These are phyloP conservation scores for Macroglossus sobrinus DNA, from an alignment of 2,113 vertebrate species.

Conservation along the genomic window DNA sequence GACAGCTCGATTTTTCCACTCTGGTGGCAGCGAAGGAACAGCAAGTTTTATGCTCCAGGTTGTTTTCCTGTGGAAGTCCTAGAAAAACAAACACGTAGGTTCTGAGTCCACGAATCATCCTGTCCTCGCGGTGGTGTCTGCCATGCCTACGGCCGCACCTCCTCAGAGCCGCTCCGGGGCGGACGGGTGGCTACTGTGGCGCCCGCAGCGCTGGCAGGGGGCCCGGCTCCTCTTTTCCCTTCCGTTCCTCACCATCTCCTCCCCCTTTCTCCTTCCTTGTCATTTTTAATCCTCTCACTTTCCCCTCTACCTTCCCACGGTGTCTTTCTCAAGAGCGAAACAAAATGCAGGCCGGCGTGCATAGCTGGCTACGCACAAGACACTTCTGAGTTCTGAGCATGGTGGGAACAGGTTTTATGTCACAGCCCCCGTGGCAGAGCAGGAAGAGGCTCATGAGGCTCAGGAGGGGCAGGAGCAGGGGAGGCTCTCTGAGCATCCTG, in stretches of 20 bases:
- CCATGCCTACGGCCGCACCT: accelerated
- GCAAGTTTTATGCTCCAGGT: not conserved
- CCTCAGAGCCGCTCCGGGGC: not conserved
- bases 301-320: not conserved
- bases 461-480: accelerated
- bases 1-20: not conserved
- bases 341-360: not conserved
- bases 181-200: not conserved
- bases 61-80: not conserved
- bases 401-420: not conserved
- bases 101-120: accelerated
- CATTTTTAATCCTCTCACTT: not conserved
- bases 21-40: not conserved
- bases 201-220: accelerated
- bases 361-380: not conserved
- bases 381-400: not conserved
- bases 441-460: accelerated
- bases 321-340: not conserved
- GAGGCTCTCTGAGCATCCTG: too few species aligned
- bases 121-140: not conserved
- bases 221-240: not conserved
- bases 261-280: not conserved
- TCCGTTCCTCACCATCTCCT: not conserved
- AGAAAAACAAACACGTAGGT: not conserved
- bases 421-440: not conserved